Evolutionary conservation across 2,113 vertebrate species (phyloP).

Genomic region (Zeus faber): DNA sequence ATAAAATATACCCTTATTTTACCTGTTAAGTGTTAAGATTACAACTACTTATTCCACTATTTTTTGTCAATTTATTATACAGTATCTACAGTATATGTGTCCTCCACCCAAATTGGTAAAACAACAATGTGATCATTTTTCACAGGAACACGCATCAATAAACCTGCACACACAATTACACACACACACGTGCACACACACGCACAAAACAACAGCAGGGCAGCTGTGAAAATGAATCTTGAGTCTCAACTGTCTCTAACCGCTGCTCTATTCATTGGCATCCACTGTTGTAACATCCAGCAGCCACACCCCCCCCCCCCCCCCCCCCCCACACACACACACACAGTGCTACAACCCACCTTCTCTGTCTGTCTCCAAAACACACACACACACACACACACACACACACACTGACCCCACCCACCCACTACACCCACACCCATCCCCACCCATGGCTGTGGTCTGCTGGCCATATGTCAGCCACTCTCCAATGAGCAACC

Average conservation of each 20-base stretch:
- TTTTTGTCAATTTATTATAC: no score
- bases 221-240: slow-evolving; percentile 68
- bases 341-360: no score
- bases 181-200: slow-evolving; percentile 9
- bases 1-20: no score
- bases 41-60: no score
- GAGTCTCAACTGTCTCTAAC: slow-evolving; percentile 68
- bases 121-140: neutral
- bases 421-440: slow-evolving; percentile 27
- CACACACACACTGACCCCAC: slow-evolving; percentile 1
- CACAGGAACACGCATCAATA: neutral
- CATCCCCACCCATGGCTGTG: slow-evolving; percentile 57
- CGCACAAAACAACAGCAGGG: slow-evolving; percentile 22
- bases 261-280: slow-evolving; percentile 59
- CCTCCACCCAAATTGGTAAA: no score
- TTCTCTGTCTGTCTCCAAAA: no score
- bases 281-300: slow-evolving; percentile 52
- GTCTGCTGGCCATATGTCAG: slow-evolving; percentile 77
- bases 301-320: slow-evolving; percentile 52
- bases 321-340: slow-evolving; percentile 32
- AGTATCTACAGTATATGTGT: neutral
- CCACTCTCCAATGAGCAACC: slow-evolving; percentile 51
- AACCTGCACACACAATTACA: slow-evolving; percentile 20
- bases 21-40: no score
- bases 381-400: slow-evolving; percentile 8